Base-by-base conservation (phyloP, 2,797 vertebrate species). In the Gambelia wislizenii region DNA sequence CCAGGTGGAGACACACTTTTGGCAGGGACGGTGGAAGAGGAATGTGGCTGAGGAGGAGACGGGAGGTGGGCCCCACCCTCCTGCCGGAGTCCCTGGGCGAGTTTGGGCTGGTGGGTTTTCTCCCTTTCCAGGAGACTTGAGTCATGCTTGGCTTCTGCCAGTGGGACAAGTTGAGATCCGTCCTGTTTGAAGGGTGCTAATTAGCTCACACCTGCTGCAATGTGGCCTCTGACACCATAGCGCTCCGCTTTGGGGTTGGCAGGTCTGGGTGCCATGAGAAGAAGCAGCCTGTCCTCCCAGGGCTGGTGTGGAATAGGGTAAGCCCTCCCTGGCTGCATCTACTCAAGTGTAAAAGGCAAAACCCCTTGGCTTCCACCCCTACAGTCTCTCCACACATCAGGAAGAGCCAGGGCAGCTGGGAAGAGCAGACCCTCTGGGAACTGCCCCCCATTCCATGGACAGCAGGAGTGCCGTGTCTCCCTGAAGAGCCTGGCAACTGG, bases 41-140 rank as follows among this genome's bases (percentile, higher is more conserved):
- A 95, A 96, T 96, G 92, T 79, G 93, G 94, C 94, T 88, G 93
- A 78, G 92, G 47, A 93, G 89, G 93, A 92, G 92, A 91, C 87
- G 89, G 92, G 93, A 93, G 6, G 89, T 92, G 84, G 47, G 33
- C 89, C 91, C 33, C 89, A 86, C 61, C 88, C 79, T 85, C 86
- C 59, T 78, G 82, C 83, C 56, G 85, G 93, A 93, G 91, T 91
- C 84, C 88, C 91, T 78, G 87, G 87, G 94, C 91, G 0, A 92
- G 93, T 94, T 13, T 49, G 92, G 92, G 47, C 93, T 89, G 91
- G 94, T 92, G 87, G 33, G 74, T 94, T 92, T 89, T 93, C 89
- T 90, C 76, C 44, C 91, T 14, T 85, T 76, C 87, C 84, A 70
- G 89, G 89, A 91, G 70, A 61, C 6, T 84, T 96, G 90, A 94